Evolutionary conservation across 2,888 invertebrate species (phyloP).

Genomic region (Nemotelus nigrinus): DNA sequence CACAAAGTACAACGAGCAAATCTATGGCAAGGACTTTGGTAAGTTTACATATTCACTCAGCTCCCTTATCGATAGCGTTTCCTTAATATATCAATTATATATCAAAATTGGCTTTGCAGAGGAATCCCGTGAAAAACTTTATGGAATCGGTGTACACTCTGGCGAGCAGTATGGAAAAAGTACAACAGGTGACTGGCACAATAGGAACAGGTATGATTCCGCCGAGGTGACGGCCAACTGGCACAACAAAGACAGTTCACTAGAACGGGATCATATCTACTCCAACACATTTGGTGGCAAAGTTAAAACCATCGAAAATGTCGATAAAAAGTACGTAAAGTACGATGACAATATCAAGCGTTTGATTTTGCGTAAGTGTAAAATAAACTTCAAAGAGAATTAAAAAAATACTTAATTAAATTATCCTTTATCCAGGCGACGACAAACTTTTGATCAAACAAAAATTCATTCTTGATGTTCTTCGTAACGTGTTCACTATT

Average conservation of each 20-base stretch:
- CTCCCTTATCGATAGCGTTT: too few relatives aligned
- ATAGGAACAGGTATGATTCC: too few relatives aligned
- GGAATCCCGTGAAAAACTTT: conserved; percentile 7
- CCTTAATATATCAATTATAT: too few relatives aligned
- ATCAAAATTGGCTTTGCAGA: background rate
- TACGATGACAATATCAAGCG: conserved; percentile 13
- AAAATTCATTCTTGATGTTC: conserved; percentile 63
- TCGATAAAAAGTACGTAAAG: conserved; percentile 50
- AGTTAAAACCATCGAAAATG: conserved; percentile 13
- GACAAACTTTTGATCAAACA: conserved; percentile 63
- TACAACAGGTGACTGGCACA: too few relatives aligned
- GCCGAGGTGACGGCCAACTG: too few relatives aligned
- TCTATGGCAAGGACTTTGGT: too few relatives aligned
- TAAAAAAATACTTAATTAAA: background rate
- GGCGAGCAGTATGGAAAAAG: too few relatives aligned
- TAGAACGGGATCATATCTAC: conserved; percentile 11
- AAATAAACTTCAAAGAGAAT: background rate
- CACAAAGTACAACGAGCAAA: too few relatives aligned
- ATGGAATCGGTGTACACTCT: background rate
- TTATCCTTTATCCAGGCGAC: conserved; percentile 54
- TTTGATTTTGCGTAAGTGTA: conserved; percentile 21
- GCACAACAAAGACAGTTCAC: background rate
- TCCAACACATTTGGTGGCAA: background rate
- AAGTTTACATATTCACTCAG: too few relatives aligned
- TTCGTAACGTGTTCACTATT: conserved; percentile 47